Base-by-base conservation (phyloP, 35 echinoderm and acorn worm genomes). In the Holothuria glaberrima region DNA sequence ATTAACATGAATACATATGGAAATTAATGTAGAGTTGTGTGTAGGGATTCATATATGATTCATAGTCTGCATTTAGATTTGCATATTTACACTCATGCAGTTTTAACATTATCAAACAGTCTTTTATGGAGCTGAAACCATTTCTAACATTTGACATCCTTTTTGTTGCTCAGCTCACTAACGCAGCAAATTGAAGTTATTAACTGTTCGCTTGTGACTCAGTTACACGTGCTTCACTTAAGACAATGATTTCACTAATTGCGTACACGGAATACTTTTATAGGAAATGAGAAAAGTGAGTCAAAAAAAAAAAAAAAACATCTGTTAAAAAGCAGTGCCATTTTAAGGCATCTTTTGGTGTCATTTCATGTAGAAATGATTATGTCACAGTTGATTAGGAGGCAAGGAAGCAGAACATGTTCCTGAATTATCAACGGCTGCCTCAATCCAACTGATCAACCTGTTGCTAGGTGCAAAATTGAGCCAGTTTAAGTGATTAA, bases 371-470 rank as follows among this genome's bases (percentile, higher is more conserved):
- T 29, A 48, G 74, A 78, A 78, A 78, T 78, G 74, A 78, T 78
- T 19, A 50, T 41, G 74, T 78, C 50, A 78, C 74, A 50, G 74
- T 78, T 78, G 38, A 78, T 78, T 78, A 78, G 74, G 38, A 12
- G 14, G 21, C 18, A 78, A 78, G 74, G 74, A 78, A 78, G 74
- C 74, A 78, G 74, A 52, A 78, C 74, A 18, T 54, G 50, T 17
- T 54, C 12, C 5, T 54, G 12, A 54, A 54, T 54, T 54, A 54
- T 54, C 5, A 54, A 54, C 5, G 9, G 50, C 50, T 14, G 50
- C 50, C 16, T 54, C 50, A 54, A 17, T 54, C 5, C 16, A 41
- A 9, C 16, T 14, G 5, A 17, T 54, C 36, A 41, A 54, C 50
- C 50, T 54, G 50, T 54, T 54, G 50, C 50, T 54, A 54, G 50